Conservation (phyloP, 1,140 invertebrate genomes). For the Papilio machaon region DNA sequence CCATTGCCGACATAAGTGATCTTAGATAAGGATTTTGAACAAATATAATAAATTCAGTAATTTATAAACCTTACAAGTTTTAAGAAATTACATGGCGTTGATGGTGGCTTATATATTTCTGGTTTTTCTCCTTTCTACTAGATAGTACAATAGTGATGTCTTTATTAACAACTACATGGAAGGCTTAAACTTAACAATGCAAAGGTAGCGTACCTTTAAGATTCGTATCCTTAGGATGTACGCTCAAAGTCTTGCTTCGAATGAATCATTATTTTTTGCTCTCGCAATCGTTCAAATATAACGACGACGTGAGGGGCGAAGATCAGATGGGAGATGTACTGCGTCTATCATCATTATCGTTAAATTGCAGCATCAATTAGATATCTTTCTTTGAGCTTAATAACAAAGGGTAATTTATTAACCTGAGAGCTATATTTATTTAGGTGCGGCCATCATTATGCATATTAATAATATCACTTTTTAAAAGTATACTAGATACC, state of each 20-base stretch:
- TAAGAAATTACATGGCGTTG: conserved; percentile 29
- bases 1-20: conserved; percentile 13
- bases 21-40: conserved; percentile 16
- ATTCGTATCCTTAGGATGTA: too few species aligned
- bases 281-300: conserved; percentile 17
- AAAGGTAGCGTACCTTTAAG: too few species aligned
- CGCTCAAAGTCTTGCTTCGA: neutral
- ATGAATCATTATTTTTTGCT: conserved; percentile 12
- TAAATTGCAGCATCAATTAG: conserved; percentile 40
- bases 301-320: conserved; percentile 40
- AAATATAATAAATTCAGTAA: neutral
- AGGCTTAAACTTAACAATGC: too few species aligned
- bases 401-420: neutral
- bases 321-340: conserved; percentile 52
- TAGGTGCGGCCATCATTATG: too few species aligned
- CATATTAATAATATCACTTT: too few species aligned
- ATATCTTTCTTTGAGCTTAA: neutral
- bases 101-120: neutral
- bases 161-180: too few species aligned
- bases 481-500: neutral
- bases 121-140: neutral
- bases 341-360: conserved; percentile 62
- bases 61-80: conserved; percentile 21
- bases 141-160: neutral
- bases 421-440: too few species aligned